Evolutionary conservation across 2,797 vertebrate genomes (phyloP).

Genomic region (Babyrousa celebensis): DNA sequence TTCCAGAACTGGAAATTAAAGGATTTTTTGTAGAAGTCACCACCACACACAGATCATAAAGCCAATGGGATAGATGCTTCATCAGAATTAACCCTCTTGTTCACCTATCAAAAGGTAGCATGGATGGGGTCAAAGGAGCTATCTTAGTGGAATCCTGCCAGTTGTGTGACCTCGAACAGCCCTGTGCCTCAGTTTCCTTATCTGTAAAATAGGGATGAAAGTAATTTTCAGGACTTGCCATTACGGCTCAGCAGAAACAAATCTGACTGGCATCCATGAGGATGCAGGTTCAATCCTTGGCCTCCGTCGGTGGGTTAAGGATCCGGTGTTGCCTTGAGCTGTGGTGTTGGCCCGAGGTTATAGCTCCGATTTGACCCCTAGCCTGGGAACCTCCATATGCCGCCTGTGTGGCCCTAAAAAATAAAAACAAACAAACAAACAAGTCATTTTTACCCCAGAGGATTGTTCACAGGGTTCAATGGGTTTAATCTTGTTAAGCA

Average conservation of each 20-base stretch:
- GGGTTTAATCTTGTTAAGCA: background rate
- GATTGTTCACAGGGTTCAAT: background rate
- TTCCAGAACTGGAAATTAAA: conserved; percentile 33
- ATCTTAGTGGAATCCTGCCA: background rate
- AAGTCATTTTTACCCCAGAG: background rate
- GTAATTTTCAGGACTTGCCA: background rate
- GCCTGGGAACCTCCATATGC: too few relatives aligned
- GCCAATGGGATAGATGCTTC: background rate
- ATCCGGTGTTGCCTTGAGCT: too few relatives aligned
- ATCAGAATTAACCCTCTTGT: background rate
- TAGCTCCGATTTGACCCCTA: too few relatives aligned
- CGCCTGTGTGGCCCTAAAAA: too few relatives aligned
- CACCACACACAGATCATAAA: background rate
- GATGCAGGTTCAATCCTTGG: too few relatives aligned
- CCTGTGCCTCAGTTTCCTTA: background rate
- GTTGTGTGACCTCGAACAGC: background rate
- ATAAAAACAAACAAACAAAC: background rate
- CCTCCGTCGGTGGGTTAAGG: too few relatives aligned
- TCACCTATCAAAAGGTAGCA: background rate
- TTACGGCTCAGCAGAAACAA: too few relatives aligned
- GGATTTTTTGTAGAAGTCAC: conserved; percentile 14
- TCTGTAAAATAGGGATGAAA: background rate
- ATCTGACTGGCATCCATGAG: too few relatives aligned
- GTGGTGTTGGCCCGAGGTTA: too few relatives aligned
- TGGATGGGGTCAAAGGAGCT: background rate